Conservation (phyloP, 2,797 vertebrate species). For the Enteromius trimaculatus region DNA sequence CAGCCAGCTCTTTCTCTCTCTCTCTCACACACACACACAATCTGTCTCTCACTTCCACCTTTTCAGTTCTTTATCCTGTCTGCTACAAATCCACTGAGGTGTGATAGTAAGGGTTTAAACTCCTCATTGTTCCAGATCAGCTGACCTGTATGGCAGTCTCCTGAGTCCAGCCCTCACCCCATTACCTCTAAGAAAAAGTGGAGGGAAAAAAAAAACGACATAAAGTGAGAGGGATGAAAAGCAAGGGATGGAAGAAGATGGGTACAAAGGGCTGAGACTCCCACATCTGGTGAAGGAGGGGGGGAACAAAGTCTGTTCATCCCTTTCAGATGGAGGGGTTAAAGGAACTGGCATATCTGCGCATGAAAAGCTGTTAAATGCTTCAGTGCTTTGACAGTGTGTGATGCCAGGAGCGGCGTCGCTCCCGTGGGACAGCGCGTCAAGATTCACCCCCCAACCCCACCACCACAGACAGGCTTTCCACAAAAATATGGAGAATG, state of each 20-base stretch:
- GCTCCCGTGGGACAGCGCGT: conserved; percentile 62
- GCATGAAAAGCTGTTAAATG: conserved; percentile 82
- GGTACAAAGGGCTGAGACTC: conserved; percentile 60
- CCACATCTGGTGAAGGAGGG: conserved; percentile 72
- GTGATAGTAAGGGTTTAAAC: conserved; percentile 72
- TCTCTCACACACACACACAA: conserved; percentile 42
- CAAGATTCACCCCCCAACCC: conserved; percentile 22
- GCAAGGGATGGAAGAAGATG: conserved; percentile 43
- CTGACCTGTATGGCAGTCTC: conserved; percentile 69
- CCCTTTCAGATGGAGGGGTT: conserved; percentile 77
- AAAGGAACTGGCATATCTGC: conserved; percentile 76
- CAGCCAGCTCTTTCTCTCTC: not conserved
- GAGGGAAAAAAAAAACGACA: conserved; percentile 50
- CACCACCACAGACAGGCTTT: conserved; percentile 31
- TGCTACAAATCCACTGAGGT: conserved; percentile 70
- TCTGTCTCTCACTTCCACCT: conserved; percentile 37
- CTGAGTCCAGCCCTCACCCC: conserved; percentile 62
- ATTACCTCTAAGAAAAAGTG: conserved; percentile 71
- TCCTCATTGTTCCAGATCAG: conserved; percentile 75
- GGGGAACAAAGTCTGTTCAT: conserved; percentile 74
- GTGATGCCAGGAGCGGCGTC: conserved; percentile 77
- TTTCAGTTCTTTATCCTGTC: conserved; percentile 58
- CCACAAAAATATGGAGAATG: conserved; percentile 68
- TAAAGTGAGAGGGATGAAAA: conserved; percentile 56
- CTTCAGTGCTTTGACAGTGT: conserved; percentile 83